Percentiles rank a stretch among this genome's conserved stretches.
Conservation (phyloP, 1,140 invertebrate genomes). For the Aphelenchoides besseyi region DNA sequence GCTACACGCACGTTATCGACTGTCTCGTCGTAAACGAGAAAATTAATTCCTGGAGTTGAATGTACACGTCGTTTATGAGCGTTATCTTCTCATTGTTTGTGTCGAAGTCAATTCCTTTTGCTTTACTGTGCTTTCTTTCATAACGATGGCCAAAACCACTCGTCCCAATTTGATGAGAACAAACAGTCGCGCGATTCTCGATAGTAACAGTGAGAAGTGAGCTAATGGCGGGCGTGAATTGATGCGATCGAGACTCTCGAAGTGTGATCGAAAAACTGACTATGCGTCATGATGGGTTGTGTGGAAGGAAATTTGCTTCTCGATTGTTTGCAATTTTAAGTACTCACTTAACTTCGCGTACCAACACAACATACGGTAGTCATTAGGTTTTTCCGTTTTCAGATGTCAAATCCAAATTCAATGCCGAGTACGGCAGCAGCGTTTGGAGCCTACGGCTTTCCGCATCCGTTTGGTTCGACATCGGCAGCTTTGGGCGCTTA, state of each 20-base stretch:
- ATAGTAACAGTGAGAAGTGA: not conserved
- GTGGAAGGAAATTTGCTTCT: too few species aligned
- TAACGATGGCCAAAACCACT: too few species aligned
- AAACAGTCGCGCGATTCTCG: too few species aligned
- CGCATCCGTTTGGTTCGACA: not conserved
- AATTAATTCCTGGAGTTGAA: too few species aligned
- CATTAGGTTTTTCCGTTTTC: not conserved
- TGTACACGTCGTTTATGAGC: too few species aligned
- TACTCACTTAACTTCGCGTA: not conserved
- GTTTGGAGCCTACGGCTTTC: slow-evolving; percentile 13
- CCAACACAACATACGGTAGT: not conserved
- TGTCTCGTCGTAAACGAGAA: too few species aligned
- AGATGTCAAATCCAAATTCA: not conserved
- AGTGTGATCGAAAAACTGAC: not conserved
- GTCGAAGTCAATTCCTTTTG: too few species aligned
- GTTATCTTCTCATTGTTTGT: too few species aligned
- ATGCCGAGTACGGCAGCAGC: not conserved
- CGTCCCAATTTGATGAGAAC: too few species aligned
- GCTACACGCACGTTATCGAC: too few species aligned
- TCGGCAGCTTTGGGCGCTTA: not conserved
- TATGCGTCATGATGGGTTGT: slow-evolving; percentile 1
- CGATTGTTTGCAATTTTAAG: not conserved
- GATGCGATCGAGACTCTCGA: not conserved
- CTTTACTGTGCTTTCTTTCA: too few species aligned
- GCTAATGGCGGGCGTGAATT: not conserved